Percentiles rank a stretch among this genome's conserved stretches.
phyloP scores from a whole-genome alignment of 1,140 invertebrate genomes.

The Chrysoperla carnea region DNA sequence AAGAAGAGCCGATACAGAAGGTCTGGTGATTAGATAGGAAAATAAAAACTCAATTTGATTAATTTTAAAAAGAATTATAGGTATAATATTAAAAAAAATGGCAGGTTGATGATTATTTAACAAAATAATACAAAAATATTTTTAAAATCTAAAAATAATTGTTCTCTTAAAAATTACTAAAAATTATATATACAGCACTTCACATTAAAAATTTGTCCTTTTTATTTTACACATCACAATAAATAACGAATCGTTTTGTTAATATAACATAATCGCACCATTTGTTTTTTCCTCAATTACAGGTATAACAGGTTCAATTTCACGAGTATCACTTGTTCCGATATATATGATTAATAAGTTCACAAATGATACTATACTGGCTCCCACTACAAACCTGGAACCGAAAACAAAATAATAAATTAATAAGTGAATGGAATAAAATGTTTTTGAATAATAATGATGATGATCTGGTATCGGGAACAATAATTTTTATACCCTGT shows the following conservation, averaged over 20 bases:
- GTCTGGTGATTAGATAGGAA: no score
- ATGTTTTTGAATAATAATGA: neutral
- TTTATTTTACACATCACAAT: no score
- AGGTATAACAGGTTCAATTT: constrained; percentile 42
- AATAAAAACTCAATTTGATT: no score
- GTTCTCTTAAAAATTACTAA: no score
- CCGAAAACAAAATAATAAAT: constrained; percentile 8
- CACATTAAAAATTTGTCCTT: no score
- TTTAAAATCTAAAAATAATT: no score
- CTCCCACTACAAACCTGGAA: constrained; percentile 57
- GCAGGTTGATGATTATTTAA: no score
- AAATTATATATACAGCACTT: no score
- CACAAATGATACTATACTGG: constrained; percentile 46
- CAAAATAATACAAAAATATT: no score
- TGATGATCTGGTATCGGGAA: neutral
- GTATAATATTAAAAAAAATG: no score
- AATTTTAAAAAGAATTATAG: no score
- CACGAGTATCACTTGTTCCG: constrained; percentile 43
- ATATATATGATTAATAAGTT: constrained; percentile 60
- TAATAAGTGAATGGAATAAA: neutral
- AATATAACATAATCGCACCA: constrained; percentile 72
- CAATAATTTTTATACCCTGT: neutral
- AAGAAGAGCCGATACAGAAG: no score
- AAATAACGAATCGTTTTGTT: constrained; percentile 8
- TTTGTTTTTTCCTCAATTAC: constrained; percentile 65